Evolutionary conservation across 2,113 vertebrate genomes (phyloP).

Genomic region (Thamnophis sirtalis): DNA sequence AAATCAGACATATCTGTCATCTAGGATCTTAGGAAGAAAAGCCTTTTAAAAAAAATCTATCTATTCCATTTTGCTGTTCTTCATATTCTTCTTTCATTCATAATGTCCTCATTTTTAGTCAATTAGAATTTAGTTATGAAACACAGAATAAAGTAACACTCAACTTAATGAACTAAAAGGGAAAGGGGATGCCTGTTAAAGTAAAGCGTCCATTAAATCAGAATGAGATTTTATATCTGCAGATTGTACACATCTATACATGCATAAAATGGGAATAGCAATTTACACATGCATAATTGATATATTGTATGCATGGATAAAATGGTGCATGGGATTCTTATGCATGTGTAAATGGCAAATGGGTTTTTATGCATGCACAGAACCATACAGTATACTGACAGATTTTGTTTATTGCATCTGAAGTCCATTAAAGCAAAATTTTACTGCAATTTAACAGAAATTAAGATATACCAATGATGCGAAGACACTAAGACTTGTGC

Average conservation of each 20-base stretch:
- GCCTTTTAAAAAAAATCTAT: constrained; percentile 1
- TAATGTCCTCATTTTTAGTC: constrained; percentile 40
- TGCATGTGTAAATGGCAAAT: neutral
- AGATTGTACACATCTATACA: neutral
- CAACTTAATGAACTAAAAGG: neutral
- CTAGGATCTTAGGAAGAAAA: constrained; percentile 24
- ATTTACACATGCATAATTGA: neutral
- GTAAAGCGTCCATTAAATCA: neutral
- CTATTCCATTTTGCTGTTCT: constrained; percentile 1
- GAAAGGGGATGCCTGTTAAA: neutral
- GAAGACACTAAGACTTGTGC: constrained; percentile 32
- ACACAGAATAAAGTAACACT: constrained; percentile 25
- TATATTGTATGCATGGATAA: neutral
- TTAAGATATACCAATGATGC: constrained; percentile 28
- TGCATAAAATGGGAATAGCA: neutral
- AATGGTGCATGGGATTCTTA: neutral
- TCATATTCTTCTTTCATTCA: constrained; percentile 12
- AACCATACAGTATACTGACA: neutral
- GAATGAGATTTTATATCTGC: neutral
- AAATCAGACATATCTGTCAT: constrained; percentile 31
- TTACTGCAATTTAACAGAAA: constrained; percentile 17
- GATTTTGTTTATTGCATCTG: neutral
- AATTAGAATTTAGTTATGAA: constrained; percentile 55
- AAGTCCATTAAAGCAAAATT: neutral
- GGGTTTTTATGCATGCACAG: neutral